phyloP scores from a whole-genome alignment of 2,113 vertebrate species.

The Cyprinodon variegatus region DNA sequence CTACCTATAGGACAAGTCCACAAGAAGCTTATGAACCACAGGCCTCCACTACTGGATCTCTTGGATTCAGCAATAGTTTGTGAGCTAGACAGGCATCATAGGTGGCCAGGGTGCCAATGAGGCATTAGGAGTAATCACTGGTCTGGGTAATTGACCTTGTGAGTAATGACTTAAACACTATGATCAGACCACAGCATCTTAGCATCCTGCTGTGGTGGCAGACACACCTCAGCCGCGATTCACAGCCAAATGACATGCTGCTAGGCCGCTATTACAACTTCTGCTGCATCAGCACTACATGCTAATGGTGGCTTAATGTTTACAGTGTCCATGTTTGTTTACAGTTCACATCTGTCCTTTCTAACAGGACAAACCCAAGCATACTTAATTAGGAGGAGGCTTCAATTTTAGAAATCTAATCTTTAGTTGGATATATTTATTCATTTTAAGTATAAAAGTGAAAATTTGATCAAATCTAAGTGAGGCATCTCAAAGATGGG shows the following conservation, averaged over 20 bases:
- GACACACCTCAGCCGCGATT: constrained; percentile 61
- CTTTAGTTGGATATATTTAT: no score
- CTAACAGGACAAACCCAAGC: background rate
- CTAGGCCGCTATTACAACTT: constrained; percentile 49
- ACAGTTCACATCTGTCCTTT: background rate
- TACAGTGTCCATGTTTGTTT: constrained; percentile 2
- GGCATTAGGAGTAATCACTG: constrained; percentile 68
- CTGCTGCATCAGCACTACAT: constrained; percentile 57
- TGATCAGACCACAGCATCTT: constrained; percentile 70
- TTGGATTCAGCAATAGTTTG: constrained; percentile 61
- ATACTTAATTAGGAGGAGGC: no score
- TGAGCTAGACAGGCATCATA: constrained; percentile 45
- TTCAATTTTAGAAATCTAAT: no score
- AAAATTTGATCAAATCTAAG: background rate
- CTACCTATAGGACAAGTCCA: background rate
- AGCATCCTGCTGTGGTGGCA: constrained; percentile 53
- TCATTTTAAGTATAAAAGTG: background rate
- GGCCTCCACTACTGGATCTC: constrained; percentile 41
- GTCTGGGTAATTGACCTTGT: constrained; percentile 68
- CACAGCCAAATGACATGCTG: constrained; percentile 61
- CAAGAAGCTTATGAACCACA: constrained; percentile 47
- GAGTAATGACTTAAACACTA: constrained; percentile 75
- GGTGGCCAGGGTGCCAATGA: constrained; percentile 44
- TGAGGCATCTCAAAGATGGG: background rate
- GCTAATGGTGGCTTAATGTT: constrained; percentile 5